Evolutionary conservation across 2,113 vertebrate species (phyloP), one percentile per base, ranked within the genome.

Genomic region (Martes martes): DNA sequence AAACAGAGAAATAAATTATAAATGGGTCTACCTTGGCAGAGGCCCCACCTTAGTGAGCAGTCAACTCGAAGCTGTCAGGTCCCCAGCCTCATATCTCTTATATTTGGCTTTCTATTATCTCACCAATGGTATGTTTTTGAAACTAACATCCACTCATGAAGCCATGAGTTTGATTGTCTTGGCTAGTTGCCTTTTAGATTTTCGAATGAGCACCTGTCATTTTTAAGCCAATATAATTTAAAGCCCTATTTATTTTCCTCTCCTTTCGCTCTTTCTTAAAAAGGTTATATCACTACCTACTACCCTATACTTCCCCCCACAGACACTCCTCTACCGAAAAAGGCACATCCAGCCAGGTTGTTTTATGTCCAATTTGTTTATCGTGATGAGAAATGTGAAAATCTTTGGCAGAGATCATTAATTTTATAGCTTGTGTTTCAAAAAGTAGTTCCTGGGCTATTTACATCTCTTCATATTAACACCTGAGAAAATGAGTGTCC

Each of bases 381-480:
- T 97, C n/a, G 36, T 92, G 95, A 91, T 97, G 90, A 97, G 63
- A 83, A 98, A 92, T 69, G 94, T 55, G 93, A 47, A 57, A 97
- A 79, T 96, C 71, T 57, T 84, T 97, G 97, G 57, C 50, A 97
- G 90, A 97, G 94, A 98, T 97, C 88, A 97, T 98, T 98, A 98
- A 98, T 98, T 98, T 98, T 98, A 98, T 97, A 92, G 91, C 57
- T 96, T 97, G 16, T 96, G 85, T 97, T 98, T 97, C 94, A 80
- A 55, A 89, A 94, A 97, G 92, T 94, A 93, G 67, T 92, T 87
- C 71, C 71, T 84, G 63, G 45, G 42, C 26, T 98, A 91, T 96
- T 97, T 91, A 96, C 14, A 96, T 89, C 45, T 93, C 96, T 97
- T 95, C 45, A 78, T 86, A 94, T 97, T 95, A 98, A 95, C 67